Percentiles rank a stretch among this genome's conserved stretches.
Conservation (phyloP, 1,140 invertebrate species). For the Lucilia sericata region DNA sequence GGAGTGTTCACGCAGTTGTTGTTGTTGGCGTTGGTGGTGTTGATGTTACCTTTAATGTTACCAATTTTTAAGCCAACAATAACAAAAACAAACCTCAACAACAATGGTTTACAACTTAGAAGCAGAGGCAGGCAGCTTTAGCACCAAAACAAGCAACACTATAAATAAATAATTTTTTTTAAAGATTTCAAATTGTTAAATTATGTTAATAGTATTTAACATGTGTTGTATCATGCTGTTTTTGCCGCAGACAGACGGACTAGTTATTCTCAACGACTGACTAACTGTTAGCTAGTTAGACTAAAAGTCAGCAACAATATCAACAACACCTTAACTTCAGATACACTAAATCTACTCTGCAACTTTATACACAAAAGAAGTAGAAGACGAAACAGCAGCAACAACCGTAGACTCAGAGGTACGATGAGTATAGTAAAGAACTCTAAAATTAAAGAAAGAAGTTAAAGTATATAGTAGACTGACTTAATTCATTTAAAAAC, state of each 20-base stretch:
- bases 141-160: background rate
- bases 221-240: background rate
- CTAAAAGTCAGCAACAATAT: too few species aligned
- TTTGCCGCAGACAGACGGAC: background rate
- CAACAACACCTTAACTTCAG: too few species aligned
- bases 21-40: background rate
- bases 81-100: background rate
- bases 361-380: background rate
- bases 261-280: too few species aligned
- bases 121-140: background rate
- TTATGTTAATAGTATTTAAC: slow-evolving; percentile 2
- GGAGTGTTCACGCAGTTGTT: background rate
- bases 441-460: background rate
- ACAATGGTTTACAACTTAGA: background rate
- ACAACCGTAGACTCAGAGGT: too few species aligned
- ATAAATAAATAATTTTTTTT: background rate
- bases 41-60: background rate
- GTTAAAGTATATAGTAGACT: background rate
- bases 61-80: background rate
- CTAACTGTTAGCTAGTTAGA: too few species aligned
- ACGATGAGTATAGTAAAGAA: background rate
- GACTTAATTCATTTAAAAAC: background rate
- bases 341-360: background rate
- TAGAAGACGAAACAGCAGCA: too few species aligned
- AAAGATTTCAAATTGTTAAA: slow-evolving; percentile 15